Evolutionary conservation across 2,888 invertebrate species (phyloP).

Genomic region (Eutolmus rufibarbis): DNA sequence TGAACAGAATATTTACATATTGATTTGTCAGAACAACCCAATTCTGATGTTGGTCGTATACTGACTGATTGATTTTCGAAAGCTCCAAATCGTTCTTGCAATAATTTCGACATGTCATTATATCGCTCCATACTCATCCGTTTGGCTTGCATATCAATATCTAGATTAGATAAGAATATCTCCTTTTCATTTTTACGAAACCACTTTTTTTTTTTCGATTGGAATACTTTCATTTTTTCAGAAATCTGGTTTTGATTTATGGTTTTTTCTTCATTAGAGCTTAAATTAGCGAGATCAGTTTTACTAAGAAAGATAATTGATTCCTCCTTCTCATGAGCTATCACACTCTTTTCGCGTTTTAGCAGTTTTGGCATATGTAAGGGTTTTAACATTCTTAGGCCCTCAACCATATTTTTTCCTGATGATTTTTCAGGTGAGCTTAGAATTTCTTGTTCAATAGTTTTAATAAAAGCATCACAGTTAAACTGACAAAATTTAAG

Average conservation of each 20-base stretch:
- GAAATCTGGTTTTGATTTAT: conserved; percentile 53
- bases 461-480: conserved; percentile 60
- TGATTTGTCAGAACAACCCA: conserved; percentile 53
- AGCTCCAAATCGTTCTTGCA: conserved; percentile 72
- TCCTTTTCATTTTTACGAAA: conserved; percentile 64
- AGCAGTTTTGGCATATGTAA: conserved; percentile 59
- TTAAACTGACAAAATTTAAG: conserved; percentile 62
- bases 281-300: conserved; percentile 71
- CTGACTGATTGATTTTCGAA: conserved; percentile 42
- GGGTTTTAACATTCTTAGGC: conserved; percentile 66
- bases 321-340: conserved; percentile 69
- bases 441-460: conserved; percentile 60
- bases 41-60: conserved; percentile 46
- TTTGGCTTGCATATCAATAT: conserved; percentile 71
- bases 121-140: conserved; percentile 75
- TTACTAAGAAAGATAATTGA: conserved; percentile 74
- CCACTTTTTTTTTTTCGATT: conserved; percentile 72
- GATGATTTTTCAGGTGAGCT: conserved; percentile 60
- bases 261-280: conserved; percentile 58
- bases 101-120: conserved; percentile 75
- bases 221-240: conserved; percentile 63
- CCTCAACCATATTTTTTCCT: conserved; percentile 66
- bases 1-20: conserved; percentile 51
- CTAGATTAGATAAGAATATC: conserved; percentile 54
- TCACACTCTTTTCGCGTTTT: conserved; percentile 60